These are phyloP conservation scores for Xyrauchen texanus DNA, from an alignment of 2,113 vertebrate genomes.

Conservation along the genomic window DNA sequence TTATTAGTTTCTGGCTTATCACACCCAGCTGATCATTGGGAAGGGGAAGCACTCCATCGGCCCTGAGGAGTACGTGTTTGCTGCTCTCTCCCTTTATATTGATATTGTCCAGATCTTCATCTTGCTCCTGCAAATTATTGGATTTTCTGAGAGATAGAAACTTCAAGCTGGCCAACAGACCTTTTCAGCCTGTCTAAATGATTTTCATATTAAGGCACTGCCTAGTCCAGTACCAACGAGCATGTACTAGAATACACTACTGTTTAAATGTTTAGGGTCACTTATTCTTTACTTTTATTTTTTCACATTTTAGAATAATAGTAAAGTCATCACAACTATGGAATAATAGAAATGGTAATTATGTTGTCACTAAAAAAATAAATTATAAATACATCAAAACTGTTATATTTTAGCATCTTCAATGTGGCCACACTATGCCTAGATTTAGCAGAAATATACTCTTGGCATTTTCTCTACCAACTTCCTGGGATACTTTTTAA, in stretches of 20 bases:
- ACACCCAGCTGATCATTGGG: conserved; percentile 93
- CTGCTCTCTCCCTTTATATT: conserved; percentile 88
- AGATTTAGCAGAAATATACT: too few species aligned
- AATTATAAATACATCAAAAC: too few species aligned
- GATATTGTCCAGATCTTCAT: conserved; percentile 95
- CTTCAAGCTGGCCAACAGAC: not conserved
- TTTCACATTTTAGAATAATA: too few species aligned
- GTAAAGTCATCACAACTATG: too few species aligned
- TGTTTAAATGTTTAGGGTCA: too few species aligned
- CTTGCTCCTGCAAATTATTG: conserved; percentile 88
- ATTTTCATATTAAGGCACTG: not conserved
- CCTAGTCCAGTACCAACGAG: not conserved
- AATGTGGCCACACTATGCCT: too few species aligned
- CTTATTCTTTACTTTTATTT: too few species aligned
- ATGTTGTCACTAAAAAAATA: too few species aligned
- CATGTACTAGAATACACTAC: conserved; percentile 21
- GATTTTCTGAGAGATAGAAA: conserved; percentile 65
- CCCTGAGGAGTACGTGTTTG: conserved; percentile 90
- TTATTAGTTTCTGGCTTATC: conserved; percentile 90
- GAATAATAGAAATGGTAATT: too few species aligned
- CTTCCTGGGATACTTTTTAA: too few species aligned
- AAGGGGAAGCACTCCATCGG: conserved; percentile 91
- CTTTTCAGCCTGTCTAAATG: not conserved
- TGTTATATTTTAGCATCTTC: too few species aligned
- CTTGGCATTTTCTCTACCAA: too few species aligned